phyloP scores from a whole-genome alignment of 1,140 invertebrate genomes.

The Nasonia longicornis region DNA sequence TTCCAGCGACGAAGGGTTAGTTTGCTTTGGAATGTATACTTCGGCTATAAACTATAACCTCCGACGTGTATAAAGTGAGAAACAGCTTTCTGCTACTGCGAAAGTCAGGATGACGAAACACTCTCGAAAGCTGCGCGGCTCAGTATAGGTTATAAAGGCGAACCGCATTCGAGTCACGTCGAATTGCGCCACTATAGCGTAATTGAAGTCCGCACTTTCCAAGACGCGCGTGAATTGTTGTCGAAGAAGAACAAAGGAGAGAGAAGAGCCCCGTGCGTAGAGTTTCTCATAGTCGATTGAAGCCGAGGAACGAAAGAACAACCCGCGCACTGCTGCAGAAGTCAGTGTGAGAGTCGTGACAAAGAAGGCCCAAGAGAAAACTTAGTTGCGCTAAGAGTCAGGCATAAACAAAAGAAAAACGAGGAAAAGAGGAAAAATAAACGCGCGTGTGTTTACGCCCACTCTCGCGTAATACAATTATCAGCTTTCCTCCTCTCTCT shows the following conservation, averaged over 20 bases:
- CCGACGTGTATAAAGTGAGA: too few species aligned
- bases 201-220: not conserved
- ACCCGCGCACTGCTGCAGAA: not conserved
- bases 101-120: too few species aligned
- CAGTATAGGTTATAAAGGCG: not conserved
- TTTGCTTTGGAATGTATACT: not conserved
- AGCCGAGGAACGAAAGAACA: slow-evolving; percentile 9
- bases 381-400: not conserved
- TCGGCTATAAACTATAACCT: too few species aligned
- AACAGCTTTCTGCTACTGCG: too few species aligned
- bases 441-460: not conserved
- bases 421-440: slow-evolving; percentile 3
- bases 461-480: slow-evolving; percentile 15
- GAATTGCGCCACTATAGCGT: not conserved
- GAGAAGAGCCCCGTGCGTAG: not conserved
- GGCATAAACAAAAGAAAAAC: not conserved
- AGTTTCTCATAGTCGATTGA: slow-evolving; percentile 18
- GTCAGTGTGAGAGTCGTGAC: slow-evolving; percentile 6
- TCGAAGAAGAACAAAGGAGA: not conserved
- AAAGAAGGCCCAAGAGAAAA: slow-evolving; percentile 12
- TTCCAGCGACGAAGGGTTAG: not conserved
- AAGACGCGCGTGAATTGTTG: not conserved
- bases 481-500: not conserved
- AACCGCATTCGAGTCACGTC: not conserved
- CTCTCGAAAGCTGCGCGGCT: not conserved